Conservation (phyloP, 2,888 invertebrate genomes). For the Cactoblastis cactorum region DNA sequence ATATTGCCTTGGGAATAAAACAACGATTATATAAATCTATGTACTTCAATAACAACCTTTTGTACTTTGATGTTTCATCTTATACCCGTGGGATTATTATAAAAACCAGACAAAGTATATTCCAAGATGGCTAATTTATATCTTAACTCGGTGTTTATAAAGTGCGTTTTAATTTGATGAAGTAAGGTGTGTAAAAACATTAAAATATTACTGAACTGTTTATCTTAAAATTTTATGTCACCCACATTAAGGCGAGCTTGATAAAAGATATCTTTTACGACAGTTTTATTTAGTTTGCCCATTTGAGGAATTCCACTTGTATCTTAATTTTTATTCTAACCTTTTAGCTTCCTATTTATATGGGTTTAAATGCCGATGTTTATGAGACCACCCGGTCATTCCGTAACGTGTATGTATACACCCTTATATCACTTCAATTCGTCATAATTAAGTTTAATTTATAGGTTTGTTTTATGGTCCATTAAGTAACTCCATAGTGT, state of each 20-base stretch:
- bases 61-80: neutral
- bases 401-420: slow-evolving; percentile 35
- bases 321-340: slow-evolving; percentile 68
- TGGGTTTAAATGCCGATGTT: slow-evolving; percentile 45
- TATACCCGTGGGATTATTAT: slow-evolving; percentile 12
- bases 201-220: slow-evolving; percentile 16
- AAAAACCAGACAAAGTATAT: neutral
- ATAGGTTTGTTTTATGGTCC: slow-evolving; percentile 70
- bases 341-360: slow-evolving; percentile 57
- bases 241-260: slow-evolving; percentile 37
- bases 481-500: slow-evolving; percentile 63
- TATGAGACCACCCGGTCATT: slow-evolving; percentile 63
- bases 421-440: slow-evolving; percentile 65
- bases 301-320: slow-evolving; percentile 44
- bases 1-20: neutral
- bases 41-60: slow-evolving; percentile 2
- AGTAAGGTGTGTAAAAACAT: neutral
- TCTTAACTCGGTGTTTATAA: neutral
- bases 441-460: slow-evolving; percentile 76
- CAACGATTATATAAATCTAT: neutral
- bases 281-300: slow-evolving; percentile 42
- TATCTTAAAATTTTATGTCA: slow-evolving; percentile 39
- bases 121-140: neutral
- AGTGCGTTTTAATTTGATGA: neutral
- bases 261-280: slow-evolving; percentile 46